phyloP scores from a whole-genome alignment of 1,140 invertebrate species.

The Drosophila trapezifrons region DNA sequence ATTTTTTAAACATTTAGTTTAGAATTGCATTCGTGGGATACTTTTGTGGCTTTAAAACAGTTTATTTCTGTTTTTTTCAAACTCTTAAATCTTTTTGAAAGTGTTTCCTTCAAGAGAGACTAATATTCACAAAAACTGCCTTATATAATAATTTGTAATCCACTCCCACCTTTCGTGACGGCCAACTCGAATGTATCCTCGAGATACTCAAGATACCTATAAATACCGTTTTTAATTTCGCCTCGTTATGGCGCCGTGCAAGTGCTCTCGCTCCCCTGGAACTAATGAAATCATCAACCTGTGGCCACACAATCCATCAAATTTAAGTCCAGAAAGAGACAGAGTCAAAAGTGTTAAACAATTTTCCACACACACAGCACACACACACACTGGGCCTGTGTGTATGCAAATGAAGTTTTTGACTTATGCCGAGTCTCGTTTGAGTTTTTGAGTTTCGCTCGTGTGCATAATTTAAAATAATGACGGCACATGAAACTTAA shows the following conservation, averaged over 20 bases:
- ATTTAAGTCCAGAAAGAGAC: conserved; percentile 37
- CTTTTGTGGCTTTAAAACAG: too few species aligned
- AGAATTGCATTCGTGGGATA: too few species aligned
- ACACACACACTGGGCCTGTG: conserved; percentile 1
- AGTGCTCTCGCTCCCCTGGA: conserved; percentile 15
- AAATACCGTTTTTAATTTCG: conserved; percentile 24
- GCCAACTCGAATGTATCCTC: neutral
- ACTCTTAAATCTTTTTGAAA: neutral
- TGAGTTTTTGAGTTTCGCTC: conserved; percentile 54
- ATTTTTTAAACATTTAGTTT: too few species aligned
- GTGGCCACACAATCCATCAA: conserved; percentile 65
- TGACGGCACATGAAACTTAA: conserved; percentile 76
- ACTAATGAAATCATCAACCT: conserved; percentile 74
- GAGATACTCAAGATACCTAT: conserved; percentile 1
- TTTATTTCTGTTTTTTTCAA: too few species aligned
- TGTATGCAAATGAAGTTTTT: conserved; percentile 74
- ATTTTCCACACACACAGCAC: conserved; percentile 56
- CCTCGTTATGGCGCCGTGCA: conserved; percentile 25
- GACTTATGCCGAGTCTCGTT: conserved; percentile 61
- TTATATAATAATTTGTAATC: conserved; percentile 7
- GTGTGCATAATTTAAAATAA: conserved; percentile 83
- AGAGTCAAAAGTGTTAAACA: conserved; percentile 63
- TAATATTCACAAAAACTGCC: neutral
- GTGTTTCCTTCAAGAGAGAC: neutral
- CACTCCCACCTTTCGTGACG: neutral